These are phyloP conservation scores for Chloromyia formosa DNA, from an alignment of 2,888 invertebrate genomes.

Conservation along the genomic window DNA sequence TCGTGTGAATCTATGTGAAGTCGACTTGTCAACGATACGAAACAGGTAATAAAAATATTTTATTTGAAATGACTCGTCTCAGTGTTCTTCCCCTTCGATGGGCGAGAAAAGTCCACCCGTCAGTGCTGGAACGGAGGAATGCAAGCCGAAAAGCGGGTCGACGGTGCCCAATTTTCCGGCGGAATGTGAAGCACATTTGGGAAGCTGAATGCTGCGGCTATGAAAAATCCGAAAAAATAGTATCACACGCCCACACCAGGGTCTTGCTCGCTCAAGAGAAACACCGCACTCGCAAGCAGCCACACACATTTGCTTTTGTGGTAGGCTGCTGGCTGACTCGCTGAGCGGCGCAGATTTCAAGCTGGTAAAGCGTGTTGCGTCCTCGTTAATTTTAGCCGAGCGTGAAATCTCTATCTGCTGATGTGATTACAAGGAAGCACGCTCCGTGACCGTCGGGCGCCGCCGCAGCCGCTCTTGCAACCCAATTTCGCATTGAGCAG, in stretches of 20 bases:
- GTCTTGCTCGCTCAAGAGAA: constrained; percentile 40
- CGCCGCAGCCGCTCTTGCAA: constrained; percentile 9
- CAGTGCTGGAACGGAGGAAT: neutral
- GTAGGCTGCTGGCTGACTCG: neutral
- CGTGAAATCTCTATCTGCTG: constrained; percentile 39
- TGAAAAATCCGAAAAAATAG: constrained; percentile 44
- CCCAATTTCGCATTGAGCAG: neutral
- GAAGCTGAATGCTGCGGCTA: constrained; percentile 34
- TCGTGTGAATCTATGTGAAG: too few species aligned
- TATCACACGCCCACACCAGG: constrained; percentile 49
- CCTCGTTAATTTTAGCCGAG: constrained; percentile 46
- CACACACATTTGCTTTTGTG: constrained; percentile 6
- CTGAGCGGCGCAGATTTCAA: constrained; percentile 12
- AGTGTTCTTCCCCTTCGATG: too few species aligned
- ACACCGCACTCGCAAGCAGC: constrained; percentile 28
- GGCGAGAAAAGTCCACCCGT: neutral
- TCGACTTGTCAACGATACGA: too few species aligned
- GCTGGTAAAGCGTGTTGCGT: constrained; percentile 43
- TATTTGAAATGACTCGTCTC: too few species aligned
- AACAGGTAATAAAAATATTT: too few species aligned
- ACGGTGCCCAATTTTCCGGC: constrained; percentile 31
- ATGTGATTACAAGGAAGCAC: constrained; percentile 2
- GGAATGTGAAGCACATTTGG: constrained; percentile 38
- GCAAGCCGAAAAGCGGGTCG: neutral
- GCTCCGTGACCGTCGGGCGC: constrained; percentile 1